These are phyloP conservation scores for Eutrigla gurnardus DNA, from an alignment of 2,797 vertebrate genomes.

Conservation along the genomic window DNA sequence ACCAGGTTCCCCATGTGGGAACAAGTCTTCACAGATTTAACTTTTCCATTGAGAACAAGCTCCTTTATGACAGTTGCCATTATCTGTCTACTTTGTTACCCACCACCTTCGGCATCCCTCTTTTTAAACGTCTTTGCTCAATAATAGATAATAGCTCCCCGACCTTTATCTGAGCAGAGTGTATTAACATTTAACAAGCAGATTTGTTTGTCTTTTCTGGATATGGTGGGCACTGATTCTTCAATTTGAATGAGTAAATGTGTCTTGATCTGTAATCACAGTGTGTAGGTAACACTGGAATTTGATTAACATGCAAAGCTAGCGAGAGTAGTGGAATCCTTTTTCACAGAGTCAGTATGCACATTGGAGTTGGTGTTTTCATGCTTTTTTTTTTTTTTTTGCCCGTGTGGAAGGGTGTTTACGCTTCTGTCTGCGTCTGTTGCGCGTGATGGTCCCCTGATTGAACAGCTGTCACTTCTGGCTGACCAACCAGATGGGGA, in stretches of 20 bases:
- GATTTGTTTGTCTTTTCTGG: background rate
- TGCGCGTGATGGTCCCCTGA: constrained; percentile 68
- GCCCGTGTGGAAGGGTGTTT: constrained; percentile 42
- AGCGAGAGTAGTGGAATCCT: constrained; percentile 40
- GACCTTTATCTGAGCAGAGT: constrained; percentile 11
- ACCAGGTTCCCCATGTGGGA: background rate
- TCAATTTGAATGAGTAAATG: constrained; percentile 34
- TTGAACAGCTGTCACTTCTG: constrained; percentile 82
- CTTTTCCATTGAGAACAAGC: constrained; percentile 51
- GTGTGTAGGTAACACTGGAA: constrained; percentile 25
- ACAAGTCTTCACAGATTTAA: constrained; percentile 52
- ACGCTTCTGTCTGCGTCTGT: constrained; percentile 65
- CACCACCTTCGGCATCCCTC: constrained; percentile 3
- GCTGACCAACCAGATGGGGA: constrained; percentile 80
- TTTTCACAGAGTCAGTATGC: constrained; percentile 37
- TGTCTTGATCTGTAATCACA: constrained; percentile 38
- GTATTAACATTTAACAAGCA: constrained; percentile 31
- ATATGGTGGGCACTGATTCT: constrained; percentile 21
- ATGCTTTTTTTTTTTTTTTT: constrained; percentile 26
- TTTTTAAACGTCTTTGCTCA: constrained; percentile 28
- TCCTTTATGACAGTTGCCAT: constrained; percentile 32
- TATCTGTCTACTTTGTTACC: constrained; percentile 33
- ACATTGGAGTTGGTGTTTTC: constrained; percentile 23
- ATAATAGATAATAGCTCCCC: constrained; percentile 49
- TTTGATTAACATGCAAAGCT: constrained; percentile 59